phyloP scores from a whole-genome alignment of 1,140 invertebrate genomes.

The Orchesella cincta region DNA sequence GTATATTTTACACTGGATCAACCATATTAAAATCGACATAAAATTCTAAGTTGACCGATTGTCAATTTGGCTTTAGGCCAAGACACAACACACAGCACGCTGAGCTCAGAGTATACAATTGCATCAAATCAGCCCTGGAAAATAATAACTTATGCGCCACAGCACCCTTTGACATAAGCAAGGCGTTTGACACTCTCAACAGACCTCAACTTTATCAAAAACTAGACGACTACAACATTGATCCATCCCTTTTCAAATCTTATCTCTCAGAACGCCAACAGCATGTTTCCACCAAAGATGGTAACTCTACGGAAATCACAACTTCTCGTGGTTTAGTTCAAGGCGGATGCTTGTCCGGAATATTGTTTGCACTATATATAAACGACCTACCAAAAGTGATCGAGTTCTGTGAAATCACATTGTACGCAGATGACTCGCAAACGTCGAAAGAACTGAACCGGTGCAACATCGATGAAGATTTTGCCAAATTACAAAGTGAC shows the following conservation, averaged over 20 bases:
- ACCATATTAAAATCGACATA: too few species aligned
- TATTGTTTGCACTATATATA: not conserved
- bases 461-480: not conserved
- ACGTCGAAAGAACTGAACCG: not conserved
- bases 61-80: not conserved
- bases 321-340: not conserved
- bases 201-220: not conserved
- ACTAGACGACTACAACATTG: not conserved
- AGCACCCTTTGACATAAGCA: not conserved
- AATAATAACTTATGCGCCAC: not conserved
- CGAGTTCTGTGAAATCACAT: not conserved
- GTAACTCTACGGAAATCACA: not conserved
- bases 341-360: not conserved
- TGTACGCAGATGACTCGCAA: not conserved
- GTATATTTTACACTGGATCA: too few species aligned
- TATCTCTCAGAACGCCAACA: not conserved
- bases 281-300: not conserved
- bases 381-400: not conserved
- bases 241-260: too few species aligned
- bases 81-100: not conserved
- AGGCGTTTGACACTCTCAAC: not conserved
- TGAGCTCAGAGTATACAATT: not conserved
- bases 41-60: too few species aligned
- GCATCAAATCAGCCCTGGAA: not conserved
- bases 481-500: not conserved